Conservation (phyloP, 1,140 invertebrate species). For the Eumeta japonica region DNA sequence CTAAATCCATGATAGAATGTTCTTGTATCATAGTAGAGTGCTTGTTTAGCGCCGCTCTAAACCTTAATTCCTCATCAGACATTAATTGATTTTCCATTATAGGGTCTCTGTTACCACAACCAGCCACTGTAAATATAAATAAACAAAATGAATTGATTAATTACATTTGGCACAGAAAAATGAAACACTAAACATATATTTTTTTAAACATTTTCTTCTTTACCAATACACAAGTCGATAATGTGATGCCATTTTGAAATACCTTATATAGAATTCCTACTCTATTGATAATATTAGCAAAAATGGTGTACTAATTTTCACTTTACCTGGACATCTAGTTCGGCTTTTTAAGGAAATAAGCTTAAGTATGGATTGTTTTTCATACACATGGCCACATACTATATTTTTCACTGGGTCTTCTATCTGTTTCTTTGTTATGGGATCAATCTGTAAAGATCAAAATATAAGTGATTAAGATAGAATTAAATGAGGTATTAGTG, state of each 20-base stretch:
- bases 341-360: constrained; percentile 38
- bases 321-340: constrained; percentile 54
- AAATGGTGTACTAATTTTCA: no score
- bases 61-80: constrained; percentile 26
- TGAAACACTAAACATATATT: no score
- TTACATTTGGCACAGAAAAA: no score
- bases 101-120: constrained; percentile 24
- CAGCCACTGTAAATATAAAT: constrained; percentile 23
- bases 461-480: no score
- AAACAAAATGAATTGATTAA: no score
- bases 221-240: no score
- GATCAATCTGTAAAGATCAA: constrained; percentile 50
- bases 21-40: constrained; percentile 26
- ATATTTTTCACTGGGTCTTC: constrained; percentile 57
- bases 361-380: constrained; percentile 39
- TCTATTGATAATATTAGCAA: no score
- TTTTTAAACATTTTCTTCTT: no score
- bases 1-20: constrained; percentile 13
- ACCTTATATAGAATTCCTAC: no score
- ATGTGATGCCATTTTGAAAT: no score
- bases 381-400: constrained; percentile 59
- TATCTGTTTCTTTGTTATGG: constrained; percentile 57
- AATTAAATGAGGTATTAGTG: no score
- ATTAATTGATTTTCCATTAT: constrained; percentile 17
- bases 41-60: constrained; percentile 20